Base-by-base conservation (phyloP, 2,113 vertebrate genomes). In the Pseudorasbora parva region DNA sequence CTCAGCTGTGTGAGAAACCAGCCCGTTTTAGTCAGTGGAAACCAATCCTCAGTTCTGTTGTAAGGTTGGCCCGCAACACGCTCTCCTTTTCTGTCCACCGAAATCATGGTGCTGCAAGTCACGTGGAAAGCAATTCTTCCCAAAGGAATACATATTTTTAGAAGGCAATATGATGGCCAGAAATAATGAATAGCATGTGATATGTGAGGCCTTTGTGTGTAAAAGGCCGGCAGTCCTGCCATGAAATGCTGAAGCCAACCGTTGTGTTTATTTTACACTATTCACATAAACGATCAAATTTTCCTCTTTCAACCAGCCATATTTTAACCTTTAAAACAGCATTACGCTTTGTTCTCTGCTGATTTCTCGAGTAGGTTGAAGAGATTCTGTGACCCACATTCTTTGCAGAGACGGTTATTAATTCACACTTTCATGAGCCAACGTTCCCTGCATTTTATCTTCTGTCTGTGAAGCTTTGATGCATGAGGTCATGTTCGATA, bases 1-100 rank as follows among this genome's bases (percentile, higher is more conserved):
- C 56, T 86, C 87, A 90, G 90, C 91, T 89, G 88, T 80, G 90
- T 86, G 90, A 91, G 91, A 93, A 92, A 90, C 85, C 86, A 92
- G 90, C 91, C 91, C 90, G 83, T 85, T 89, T 94, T 93, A 93
- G 92, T 94, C 90, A 88, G 89, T 86, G 86, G 87, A 93, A 86
- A 91, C 94, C 92, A 93, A 91, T 92, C 88, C 89, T 87, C 89
- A 85, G 83, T 84, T 86, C 90, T 92, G 90, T 92, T 91, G 86
- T 56, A 7, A 75, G 69, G 87, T 90, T 72, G 91, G 89, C 87
- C 89, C 89, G 91, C 92, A 90, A 92, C 85, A 69, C 62, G 9
- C 84, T 89, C 84, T 23, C 82, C 64, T 90, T 85, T 87, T 92
- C 85, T 84, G 85, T 82, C 84, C 62, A 2, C 77, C 41, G 1